Base-by-base conservation (phyloP, 2,113 vertebrate species). In the Phrynocephalus versicolor region DNA sequence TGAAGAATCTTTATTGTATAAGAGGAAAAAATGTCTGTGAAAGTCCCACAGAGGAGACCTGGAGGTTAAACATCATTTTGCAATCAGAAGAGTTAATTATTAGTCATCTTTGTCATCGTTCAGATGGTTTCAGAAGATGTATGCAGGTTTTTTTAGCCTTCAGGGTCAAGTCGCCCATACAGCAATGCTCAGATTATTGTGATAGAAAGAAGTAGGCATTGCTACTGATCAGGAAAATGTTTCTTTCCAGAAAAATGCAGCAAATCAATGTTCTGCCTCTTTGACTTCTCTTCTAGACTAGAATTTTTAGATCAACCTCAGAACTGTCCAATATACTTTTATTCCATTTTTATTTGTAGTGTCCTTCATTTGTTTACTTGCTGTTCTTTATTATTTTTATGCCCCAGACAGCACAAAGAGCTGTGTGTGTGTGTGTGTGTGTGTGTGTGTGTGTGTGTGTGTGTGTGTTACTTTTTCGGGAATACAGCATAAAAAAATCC, bases 191-290 rank as follows among this genome's bases (percentile, higher is more conserved):
- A 89, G 51, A 88, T 30, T 37, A 74, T 15, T 8, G 2, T 10
- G 4, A 62, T 88, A 79, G 88, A 82, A 70, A 79, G 62, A n/a
- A 71, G 67, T 27, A 45, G 4, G 37, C 37, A 79, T 72, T 85
- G 6, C 62, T 33, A 30, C 55, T 80, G 65, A 51, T 39, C 30
- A 51, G 41, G n/a, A 13, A 13, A 57, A 27, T 5, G 23, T 83
- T 83, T 75, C 18, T n/a, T 64, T 82, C 55, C 55, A 60, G 58
- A 27, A 37, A n/a, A 19, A 79, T 58, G 58, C 57, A 33, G 87
- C 64, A 74, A n/a, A n/a, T n/a, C n/a, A n/a, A n/a, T 91, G 86
- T 90, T 88, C 69, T 78, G 55, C 60, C 88, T 89, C 25, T 79
- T 21, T 78, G 33, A 58, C 35, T 25, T 6, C 23, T n/a, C n/a